Conservation (phyloP, 2,113 vertebrate genomes). For the Odocoileus virginianus region DNA sequence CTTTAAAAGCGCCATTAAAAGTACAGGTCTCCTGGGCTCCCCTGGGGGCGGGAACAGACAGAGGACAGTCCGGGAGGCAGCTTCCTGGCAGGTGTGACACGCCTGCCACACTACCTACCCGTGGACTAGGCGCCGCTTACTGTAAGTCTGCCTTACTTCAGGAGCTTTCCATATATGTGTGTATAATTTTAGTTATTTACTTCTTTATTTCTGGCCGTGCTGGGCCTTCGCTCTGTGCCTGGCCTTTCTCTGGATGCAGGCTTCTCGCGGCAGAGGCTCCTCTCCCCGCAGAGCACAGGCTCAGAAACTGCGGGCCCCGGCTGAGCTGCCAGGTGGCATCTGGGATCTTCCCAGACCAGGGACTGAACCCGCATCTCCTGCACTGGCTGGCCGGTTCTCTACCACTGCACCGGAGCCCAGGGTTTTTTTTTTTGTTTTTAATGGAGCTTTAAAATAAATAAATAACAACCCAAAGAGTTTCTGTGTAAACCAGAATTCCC, state of each 20-base stretch:
- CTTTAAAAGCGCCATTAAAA: background rate
- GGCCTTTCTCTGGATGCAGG: background rate
- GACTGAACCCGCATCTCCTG: background rate
- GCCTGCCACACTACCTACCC: background rate
- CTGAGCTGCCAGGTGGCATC: background rate
- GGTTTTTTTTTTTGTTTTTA: background rate
- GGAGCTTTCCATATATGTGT: background rate
- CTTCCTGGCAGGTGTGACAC: rapidly evolving
- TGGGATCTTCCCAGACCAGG: background rate
- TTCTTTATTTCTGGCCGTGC: rapidly evolving
- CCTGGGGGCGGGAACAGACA: background rate
- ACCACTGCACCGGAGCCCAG: background rate
- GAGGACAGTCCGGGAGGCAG: background rate
- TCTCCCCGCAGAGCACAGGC: background rate
- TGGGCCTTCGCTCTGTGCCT: background rate
- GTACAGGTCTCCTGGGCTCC: background rate
- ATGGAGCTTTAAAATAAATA: background rate
- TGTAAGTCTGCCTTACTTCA: background rate
- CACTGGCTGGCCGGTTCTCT: background rate
- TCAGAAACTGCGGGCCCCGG: background rate
- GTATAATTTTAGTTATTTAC: background rate
- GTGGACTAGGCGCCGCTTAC: rapidly evolving
- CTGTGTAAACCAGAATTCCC: background rate
- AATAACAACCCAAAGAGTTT: background rate
- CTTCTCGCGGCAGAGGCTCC: background rate